phyloP scores from a whole-genome alignment of 2,113 vertebrate species.

The Gymnorhina tibicen region DNA sequence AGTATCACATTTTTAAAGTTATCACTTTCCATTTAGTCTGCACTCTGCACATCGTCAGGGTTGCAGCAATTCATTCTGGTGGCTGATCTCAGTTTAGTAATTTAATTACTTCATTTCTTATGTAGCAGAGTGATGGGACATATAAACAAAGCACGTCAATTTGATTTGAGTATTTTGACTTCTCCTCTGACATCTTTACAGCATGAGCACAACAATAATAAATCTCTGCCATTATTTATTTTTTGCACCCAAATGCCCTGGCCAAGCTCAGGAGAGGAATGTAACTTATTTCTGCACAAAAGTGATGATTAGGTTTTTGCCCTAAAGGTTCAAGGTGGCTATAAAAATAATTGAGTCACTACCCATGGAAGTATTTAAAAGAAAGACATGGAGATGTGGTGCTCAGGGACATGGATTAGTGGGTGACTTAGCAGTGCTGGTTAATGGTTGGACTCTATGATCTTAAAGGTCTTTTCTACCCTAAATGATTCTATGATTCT shows the following conservation, averaged over 20 bases:
- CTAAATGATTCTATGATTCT: background rate
- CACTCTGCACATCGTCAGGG: background rate
- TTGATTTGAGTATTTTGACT: background rate
- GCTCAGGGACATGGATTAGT: background rate
- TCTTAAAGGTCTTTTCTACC: background rate
- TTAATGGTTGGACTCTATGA: background rate
- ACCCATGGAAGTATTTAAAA: background rate
- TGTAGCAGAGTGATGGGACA: background rate
- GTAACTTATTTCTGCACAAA: background rate
- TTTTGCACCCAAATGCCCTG: background rate
- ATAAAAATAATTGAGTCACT: background rate
- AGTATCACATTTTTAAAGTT: background rate
- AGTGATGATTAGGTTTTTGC: background rate
- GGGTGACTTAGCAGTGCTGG: background rate
- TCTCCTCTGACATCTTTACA: background rate
- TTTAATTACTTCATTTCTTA: background rate
- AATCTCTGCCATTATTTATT: background rate
- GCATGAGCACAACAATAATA: background rate
- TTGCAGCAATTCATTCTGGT: background rate
- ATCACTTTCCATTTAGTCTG: background rate
- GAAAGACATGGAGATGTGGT: background rate
- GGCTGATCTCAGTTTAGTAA: background rate
- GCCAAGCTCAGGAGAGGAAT: background rate
- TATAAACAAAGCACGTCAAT: background rate
- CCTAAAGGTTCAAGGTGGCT: background rate